Evolutionary conservation across 2,888 invertebrate species (phyloP).

Genomic region (Zaprionus bogoriensis): DNA sequence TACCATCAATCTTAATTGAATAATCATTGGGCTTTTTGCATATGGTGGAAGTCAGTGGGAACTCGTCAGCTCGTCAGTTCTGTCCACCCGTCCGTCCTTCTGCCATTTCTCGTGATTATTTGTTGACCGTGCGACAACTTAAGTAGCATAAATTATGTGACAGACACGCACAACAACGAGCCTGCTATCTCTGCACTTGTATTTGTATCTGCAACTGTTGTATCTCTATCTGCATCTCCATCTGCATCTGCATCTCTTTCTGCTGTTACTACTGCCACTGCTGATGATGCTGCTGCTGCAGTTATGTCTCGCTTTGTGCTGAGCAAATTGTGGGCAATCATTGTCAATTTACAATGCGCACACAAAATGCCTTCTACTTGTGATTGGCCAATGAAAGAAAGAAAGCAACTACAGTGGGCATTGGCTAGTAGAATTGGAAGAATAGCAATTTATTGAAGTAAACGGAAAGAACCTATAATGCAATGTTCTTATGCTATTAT

Average conservation of each 20-base stretch:
- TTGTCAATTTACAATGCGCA: constrained; percentile 73
- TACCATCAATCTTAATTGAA: constrained; percentile 77
- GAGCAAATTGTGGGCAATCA: constrained; percentile 77
- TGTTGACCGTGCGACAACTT: constrained; percentile 65
- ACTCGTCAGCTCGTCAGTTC: constrained; percentile 32
- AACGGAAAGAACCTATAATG: too few species aligned
- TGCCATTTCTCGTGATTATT: constrained; percentile 41
- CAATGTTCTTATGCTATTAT: too few species aligned
- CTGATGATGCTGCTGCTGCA: constrained; percentile 17
- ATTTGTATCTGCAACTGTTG: constrained; percentile 30
- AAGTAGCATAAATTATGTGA: constrained; percentile 72
- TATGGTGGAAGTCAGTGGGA: constrained; percentile 55
- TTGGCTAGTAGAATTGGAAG: neutral
- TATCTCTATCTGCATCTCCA: constrained; percentile 45
- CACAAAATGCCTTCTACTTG: constrained; percentile 55
- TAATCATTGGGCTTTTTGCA: constrained; percentile 59
- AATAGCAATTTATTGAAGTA: too few species aligned
- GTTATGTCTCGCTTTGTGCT: constrained; percentile 46
- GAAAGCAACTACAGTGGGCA: constrained; percentile 44
- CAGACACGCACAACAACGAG: constrained; percentile 23
- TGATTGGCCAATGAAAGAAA: constrained; percentile 38
- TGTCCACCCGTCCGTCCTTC: neutral
- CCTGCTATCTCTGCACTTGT: neutral
- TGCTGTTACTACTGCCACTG: constrained; percentile 13
- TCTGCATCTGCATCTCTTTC: constrained; percentile 39